Base-by-base conservation (phyloP, 1,140 invertebrate species). In the Heliconius congener region DNA sequence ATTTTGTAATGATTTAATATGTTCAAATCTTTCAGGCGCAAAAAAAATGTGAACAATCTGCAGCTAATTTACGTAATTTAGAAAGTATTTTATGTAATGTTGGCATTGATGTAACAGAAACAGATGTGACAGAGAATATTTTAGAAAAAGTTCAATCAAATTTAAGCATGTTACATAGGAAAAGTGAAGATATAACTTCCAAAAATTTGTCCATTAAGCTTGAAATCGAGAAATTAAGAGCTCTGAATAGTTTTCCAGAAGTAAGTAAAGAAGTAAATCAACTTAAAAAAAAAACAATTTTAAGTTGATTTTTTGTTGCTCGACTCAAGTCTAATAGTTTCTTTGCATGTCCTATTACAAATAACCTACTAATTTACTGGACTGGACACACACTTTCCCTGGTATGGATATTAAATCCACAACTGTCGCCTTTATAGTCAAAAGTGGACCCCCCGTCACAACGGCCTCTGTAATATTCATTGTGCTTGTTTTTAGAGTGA, bases 151-250 rank as follows among this genome's bases (percentile, higher is more conserved):
- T 89, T n/a, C 87, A 92, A 74, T 83, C 85, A 78, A 89, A 87
- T 73, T 89, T 94, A 55, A 86, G 80, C 60, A 76, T 60, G 9
- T 76, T 94, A 42, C 91, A 94, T 77, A 77, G 72, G 23, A 88
- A 91, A 76, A 92, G 91, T 87, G 93, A 94, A 81, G 87, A 93
- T 11, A 74, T 93, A 27, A 93, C 88, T 30, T 93, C 90, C 73
- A 90, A 82, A 77, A 94, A 90, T 83, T 84, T 94, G 23, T 85
- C 88, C 27, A 73, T 93, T 8, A 93, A 90, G 85, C 81, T 91
- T 39, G 88, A 93, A 82, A 90, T 94, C 74, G 91, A 93, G 71
- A 94, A 93, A 86, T 75, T 90, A 18, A 88, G 85, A 81, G 86
- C 80, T 57, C 81, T 73, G 34, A 87, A 86, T 80, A 77, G 70